Evolutionary conservation across 1,140 invertebrate genomes (phyloP), one percentile per base, ranked within the genome.

Genomic region (Zaprionus tsacasi): DNA sequence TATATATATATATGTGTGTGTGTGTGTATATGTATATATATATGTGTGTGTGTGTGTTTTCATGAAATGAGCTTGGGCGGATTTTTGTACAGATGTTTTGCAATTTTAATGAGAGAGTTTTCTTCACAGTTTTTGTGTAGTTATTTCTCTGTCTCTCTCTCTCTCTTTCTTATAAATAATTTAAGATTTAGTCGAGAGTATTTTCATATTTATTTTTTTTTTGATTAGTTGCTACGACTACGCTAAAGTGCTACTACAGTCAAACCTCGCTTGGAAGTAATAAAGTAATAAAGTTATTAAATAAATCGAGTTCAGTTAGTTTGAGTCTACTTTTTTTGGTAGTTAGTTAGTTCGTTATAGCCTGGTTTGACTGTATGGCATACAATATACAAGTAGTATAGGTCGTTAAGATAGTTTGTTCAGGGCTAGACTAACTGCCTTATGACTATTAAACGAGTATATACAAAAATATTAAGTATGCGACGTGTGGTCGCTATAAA

Each of bases 381-480:
- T 50, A 21, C n/a, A 35, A 13, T 13, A 43, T 59, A 30, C 27
- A 17, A 3, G 40, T 45, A 15, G n/a, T 45, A 15, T 8, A 15
- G 40, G 40, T 63, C 38, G 27, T 38, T 64, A 52, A 63, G 30
- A 15, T 45, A 45, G n/a, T 50, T 43, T 61, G 38, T 78, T 57
- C 43, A 70, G 66, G 71, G 71, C 76, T 75, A 67, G 57, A 36
- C 58, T 48, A 17, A 17, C 15, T 8, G 40, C 55, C 77, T 75
- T 76, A 82, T 74, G 66, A 57, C 57, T 61, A 56, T 30, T 60
- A 54, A 54, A 38, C 55, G 43, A 30, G 50, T 78, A 60, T 75
- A 55, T 69, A 81, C 57, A 82, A 82, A 68, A 69, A 77, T 82
- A 86, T 88, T 75, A 79, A 82, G 82, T 86, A 86, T 88, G 74